A percentile compares a stretch with the other conserved stretches of the same genome.
phyloP scores from a whole-genome alignment of 2,797 vertebrate species.

The Aldrovandia affinis region DNA sequence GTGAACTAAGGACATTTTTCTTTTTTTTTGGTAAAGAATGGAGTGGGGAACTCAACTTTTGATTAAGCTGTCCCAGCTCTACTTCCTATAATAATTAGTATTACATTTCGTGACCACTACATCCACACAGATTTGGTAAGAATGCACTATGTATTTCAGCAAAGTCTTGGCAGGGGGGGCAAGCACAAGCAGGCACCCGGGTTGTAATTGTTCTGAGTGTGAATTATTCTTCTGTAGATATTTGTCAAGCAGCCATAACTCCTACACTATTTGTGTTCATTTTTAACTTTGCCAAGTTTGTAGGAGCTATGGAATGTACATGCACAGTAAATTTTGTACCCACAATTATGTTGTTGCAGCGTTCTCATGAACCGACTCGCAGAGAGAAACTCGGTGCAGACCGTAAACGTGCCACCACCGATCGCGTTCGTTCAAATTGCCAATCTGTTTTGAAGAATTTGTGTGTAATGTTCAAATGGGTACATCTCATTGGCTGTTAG shows the following conservation, averaged over 20 bases:
- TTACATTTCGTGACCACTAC: slow-evolving; percentile 61
- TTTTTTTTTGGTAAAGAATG: slow-evolving; percentile 9
- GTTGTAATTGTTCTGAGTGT: slow-evolving; percentile 40
- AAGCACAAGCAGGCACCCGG: neutral
- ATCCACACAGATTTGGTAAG: slow-evolving; percentile 69
- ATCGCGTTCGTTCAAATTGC: neutral
- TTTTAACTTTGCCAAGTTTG: neutral
- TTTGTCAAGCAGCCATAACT: slow-evolving; percentile 33
- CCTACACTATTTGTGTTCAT: neutral
- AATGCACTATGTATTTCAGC: slow-evolving; percentile 75
- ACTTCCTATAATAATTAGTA: slow-evolving; percentile 28
- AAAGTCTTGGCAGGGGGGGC: slow-evolving; percentile 25
- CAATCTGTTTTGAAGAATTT: neutral
- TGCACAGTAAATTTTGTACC: neutral
- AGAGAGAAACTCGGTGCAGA: neutral
- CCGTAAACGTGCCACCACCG: neutral
- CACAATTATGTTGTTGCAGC: neutral
- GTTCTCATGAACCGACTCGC: neutral
- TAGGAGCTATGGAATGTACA: neutral
- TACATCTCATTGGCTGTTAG: neutral
- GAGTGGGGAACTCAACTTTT: slow-evolving; percentile 6
- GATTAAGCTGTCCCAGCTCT: slow-evolving; percentile 27
- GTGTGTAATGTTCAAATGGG: neutral
- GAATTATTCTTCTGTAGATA: slow-evolving; percentile 27
- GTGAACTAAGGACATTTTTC: neutral